Conservation (phyloP, 2,113 vertebrate genomes). For the Morone chrysops region DNA sequence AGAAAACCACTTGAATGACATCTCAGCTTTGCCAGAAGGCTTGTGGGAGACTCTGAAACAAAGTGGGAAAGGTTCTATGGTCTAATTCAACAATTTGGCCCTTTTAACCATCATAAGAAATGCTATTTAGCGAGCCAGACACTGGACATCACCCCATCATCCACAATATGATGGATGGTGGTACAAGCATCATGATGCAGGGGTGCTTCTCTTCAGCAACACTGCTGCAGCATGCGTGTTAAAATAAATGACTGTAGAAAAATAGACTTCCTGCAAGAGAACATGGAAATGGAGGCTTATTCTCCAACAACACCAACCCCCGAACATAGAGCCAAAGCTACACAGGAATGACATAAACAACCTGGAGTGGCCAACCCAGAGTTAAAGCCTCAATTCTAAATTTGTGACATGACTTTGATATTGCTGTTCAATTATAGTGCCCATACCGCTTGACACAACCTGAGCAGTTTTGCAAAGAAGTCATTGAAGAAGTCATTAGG, state of each 20-base stretch:
- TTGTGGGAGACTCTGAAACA: not conserved
- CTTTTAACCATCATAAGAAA: slow-evolving; percentile 6
- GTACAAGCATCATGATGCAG: not conserved
- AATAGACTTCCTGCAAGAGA: not conserved
- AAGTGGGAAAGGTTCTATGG: not conserved
- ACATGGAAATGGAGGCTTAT: not conserved
- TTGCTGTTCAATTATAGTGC: not conserved
- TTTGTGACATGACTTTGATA: not conserved
- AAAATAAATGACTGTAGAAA: not conserved
- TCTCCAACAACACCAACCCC: not conserved
- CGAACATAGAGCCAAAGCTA: not conserved
- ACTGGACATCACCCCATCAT: not conserved
- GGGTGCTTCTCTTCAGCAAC: not conserved
- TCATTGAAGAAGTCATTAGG: not conserved
- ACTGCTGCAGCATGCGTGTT: not conserved
- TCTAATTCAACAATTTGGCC: not conserved
- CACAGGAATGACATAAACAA: not conserved
- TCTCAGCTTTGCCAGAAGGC: not conserved
- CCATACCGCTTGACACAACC: not conserved
- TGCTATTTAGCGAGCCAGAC: not conserved
- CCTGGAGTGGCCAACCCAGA: not conserved
- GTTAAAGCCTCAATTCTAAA: not conserved
- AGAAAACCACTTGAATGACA: not conserved
- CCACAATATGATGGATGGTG: not conserved
- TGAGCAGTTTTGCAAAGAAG: not conserved